A percentile compares a stretch with the other conserved stretches of the same genome.
Evolutionary conservation across 2,113 vertebrate genomes (phyloP).

Genomic region (Gopherus evgoodei): DNA sequence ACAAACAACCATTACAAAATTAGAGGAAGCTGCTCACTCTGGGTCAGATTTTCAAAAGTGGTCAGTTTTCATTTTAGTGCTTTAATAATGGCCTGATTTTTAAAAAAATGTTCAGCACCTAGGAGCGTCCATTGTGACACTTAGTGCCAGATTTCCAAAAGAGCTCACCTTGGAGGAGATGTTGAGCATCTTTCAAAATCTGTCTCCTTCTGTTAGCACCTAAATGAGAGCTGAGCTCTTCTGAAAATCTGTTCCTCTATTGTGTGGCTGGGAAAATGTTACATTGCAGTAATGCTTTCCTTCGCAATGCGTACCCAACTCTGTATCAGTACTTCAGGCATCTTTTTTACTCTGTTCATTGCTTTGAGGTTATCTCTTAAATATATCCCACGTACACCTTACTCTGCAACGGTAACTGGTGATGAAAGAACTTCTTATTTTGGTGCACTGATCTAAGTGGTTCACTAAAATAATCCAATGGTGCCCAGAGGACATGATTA

Average conservation of each 20-base stretch:
- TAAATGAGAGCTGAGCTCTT: neutral
- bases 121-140: neutral
- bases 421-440: slow-evolving; percentile 38
- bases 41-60: neutral
- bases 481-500: neutral
- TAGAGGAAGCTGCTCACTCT: neutral
- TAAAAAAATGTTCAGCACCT: neutral
- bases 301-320: neutral
- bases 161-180: neutral
- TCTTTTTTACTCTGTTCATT: neutral
- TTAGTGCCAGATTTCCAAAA: neutral
- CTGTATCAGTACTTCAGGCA: neutral
- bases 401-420: neutral
- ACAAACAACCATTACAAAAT: neutral
- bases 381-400: neutral
- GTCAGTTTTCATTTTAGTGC: neutral
- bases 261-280: neutral
- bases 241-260: neutral
- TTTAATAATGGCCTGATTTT: neutral
- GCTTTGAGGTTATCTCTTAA: neutral
- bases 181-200: slow-evolving; percentile 5
- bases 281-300: neutral
- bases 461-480: slow-evolving; percentile 22
- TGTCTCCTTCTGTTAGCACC: neutral
- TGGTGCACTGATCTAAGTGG: slow-evolving; percentile 8